Percentiles rank a stretch among this genome's conserved stretches.
These are phyloP conservation scores for Cromileptes altivelis DNA, from an alignment of 2,113 vertebrate genomes.

Conservation along the genomic window DNA sequence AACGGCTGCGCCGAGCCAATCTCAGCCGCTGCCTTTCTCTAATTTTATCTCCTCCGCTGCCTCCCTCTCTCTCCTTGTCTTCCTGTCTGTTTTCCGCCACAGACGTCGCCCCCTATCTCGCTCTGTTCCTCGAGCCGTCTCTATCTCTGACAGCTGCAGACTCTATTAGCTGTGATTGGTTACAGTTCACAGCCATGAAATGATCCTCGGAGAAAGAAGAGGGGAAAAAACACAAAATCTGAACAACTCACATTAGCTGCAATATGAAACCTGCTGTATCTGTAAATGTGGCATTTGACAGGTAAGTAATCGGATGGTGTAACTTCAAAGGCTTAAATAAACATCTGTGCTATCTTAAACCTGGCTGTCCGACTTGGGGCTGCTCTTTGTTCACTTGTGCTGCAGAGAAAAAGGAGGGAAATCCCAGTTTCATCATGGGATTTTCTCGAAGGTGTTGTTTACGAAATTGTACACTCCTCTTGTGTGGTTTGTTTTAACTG, in stretches of 20 bases:
- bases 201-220: constrained; percentile 34
- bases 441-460: constrained; percentile 15
- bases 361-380: not conserved
- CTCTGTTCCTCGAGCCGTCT: constrained; percentile 27
- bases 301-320: constrained; percentile 36
- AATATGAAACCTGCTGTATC: constrained; percentile 20
- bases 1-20: constrained; percentile 53
- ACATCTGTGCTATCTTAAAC: constrained; percentile 19
- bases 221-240: constrained; percentile 14
- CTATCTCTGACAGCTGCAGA: constrained; percentile 66
- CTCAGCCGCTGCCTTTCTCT: constrained; percentile 44
- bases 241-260: constrained; percentile 31
- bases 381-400: constrained; percentile 17
- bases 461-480: not conserved
- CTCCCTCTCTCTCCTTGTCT: constrained; percentile 41
- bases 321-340: constrained; percentile 19
- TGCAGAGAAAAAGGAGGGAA: not conserved
- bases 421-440: not conserved
- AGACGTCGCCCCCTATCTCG: not conserved
- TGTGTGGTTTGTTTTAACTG: constrained; percentile 41
- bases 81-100: constrained; percentile 23
- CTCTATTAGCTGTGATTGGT: constrained; percentile 79
- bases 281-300: constrained; percentile 36
- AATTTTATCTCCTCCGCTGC: constrained; percentile 51
- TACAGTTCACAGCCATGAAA: constrained; percentile 76